Percentiles rank a stretch among this genome's conserved stretches.
Conservation (phyloP, 2,888 invertebrate species). For the Pyrrhosoma nymphula region DNA sequence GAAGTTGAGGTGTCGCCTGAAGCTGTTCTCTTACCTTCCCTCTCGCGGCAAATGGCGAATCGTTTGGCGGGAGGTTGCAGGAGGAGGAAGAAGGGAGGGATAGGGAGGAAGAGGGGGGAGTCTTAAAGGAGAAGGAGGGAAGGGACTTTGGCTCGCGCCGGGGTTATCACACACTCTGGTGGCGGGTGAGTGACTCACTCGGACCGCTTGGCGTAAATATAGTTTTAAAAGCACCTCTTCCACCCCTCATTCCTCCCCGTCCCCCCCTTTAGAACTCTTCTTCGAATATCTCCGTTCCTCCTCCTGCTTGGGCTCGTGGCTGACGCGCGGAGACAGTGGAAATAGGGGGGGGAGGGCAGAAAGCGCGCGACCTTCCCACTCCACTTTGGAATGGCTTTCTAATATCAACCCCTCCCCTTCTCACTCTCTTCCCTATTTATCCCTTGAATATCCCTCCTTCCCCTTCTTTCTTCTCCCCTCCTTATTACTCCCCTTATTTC, state of each 20-base stretch:
- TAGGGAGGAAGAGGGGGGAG: not conserved
- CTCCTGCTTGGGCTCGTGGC: not conserved
- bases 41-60: no score
- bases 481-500: not conserved
- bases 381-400: no score
- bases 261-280: not conserved
- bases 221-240: conserved; percentile 68
- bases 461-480: not conserved
- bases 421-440: not conserved
- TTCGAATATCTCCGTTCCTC: not conserved
- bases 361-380: not conserved
- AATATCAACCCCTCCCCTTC: not conserved
- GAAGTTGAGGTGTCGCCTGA: no score
- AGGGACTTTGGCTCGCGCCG: conserved; percentile 42
- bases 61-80: no score
- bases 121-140: conserved; percentile 3
- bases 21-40: no score
- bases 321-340: not conserved
- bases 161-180: not conserved
- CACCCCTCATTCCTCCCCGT: not conserved
- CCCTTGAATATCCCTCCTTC: no score
- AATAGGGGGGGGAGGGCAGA: not conserved
- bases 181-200: conserved; percentile 23
- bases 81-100: no score
- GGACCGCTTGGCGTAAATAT: conserved; percentile 43